These are phyloP conservation scores for Diabrotica undecimpunctata DNA, from an alignment of 1,140 invertebrate genomes.

Conservation along the genomic window DNA sequence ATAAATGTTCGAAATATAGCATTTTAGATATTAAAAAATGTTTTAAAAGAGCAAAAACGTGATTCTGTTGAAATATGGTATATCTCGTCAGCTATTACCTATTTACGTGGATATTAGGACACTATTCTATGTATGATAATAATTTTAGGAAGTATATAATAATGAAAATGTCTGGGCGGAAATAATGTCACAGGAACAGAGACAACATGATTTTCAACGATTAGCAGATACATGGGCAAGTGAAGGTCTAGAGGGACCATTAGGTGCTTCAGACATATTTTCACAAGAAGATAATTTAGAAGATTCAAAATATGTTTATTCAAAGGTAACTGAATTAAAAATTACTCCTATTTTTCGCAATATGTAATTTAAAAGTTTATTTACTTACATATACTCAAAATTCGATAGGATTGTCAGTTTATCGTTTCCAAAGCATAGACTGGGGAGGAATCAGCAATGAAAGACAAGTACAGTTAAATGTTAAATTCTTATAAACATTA, in stretches of 20 bases:
- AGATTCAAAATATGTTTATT: constrained; percentile 64
- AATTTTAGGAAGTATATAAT: constrained; percentile 30
- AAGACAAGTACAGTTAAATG: too few species aligned
- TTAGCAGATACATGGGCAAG: constrained; percentile 23
- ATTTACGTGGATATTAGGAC: too few species aligned
- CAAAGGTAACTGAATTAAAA: constrained; percentile 52
- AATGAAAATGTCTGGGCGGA: constrained; percentile 42
- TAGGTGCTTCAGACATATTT: constrained; percentile 4
- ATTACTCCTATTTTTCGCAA: not conserved
- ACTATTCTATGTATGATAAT: not conserved
- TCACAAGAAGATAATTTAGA: constrained; percentile 55
- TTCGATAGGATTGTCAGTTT: too few species aligned
- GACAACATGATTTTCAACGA: constrained; percentile 27
- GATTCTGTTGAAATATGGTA: too few species aligned
- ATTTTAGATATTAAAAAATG: too few species aligned
- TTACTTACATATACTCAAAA: too few species aligned
- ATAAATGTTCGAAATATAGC: too few species aligned
- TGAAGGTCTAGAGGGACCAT: constrained; percentile 26
- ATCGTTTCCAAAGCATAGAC: too few species aligned
- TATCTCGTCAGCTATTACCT: too few species aligned
- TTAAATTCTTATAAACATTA: too few species aligned
- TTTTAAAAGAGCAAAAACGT: too few species aligned
- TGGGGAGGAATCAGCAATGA: too few species aligned
- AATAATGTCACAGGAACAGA: constrained; percentile 38
- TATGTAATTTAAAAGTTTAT: not conserved